Percentiles rank a stretch among this genome's conserved stretches.
Conservation (phyloP, 2,888 invertebrate genomes). For the Parasteatoda lunata region DNA sequence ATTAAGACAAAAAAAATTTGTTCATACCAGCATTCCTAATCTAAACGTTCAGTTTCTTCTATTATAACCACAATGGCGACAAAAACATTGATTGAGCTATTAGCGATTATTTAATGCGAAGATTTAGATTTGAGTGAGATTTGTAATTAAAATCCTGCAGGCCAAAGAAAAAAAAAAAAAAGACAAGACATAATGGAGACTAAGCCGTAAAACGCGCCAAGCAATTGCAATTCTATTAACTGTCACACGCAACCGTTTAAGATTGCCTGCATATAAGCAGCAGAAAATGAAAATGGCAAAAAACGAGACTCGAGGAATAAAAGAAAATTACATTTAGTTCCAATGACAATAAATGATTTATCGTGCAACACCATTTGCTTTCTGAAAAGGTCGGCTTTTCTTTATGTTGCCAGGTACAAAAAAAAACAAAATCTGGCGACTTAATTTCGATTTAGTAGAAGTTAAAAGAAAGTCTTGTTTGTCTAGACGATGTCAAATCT, state of each 20-base stretch:
- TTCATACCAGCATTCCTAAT: no score
- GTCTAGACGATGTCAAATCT: slow-evolving; percentile 53
- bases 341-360: slow-evolving; percentile 66
- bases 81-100: background rate
- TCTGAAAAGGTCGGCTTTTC: background rate
- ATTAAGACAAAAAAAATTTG: no score
- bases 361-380: slow-evolving; percentile 23
- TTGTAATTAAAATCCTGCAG: background rate
- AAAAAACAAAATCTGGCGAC: slow-evolving; percentile 39
- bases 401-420: background rate
- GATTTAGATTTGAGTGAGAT: background rate
- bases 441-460: slow-evolving; percentile 46
- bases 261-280: background rate
- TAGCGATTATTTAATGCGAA: background rate
- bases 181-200: background rate
- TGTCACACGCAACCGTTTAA: slow-evolving; percentile 49
- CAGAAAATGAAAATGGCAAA: background rate
- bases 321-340: slow-evolving; percentile 40
- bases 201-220: background rate
- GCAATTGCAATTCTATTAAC: slow-evolving; percentile 53
- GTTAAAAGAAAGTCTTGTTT: slow-evolving; percentile 50
- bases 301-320: background rate
- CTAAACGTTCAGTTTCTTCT: no score
- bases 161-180: background rate
- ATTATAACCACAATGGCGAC: no score